Conservation (phyloP, 2,888 invertebrate species). For the Amiota mariae region DNA sequence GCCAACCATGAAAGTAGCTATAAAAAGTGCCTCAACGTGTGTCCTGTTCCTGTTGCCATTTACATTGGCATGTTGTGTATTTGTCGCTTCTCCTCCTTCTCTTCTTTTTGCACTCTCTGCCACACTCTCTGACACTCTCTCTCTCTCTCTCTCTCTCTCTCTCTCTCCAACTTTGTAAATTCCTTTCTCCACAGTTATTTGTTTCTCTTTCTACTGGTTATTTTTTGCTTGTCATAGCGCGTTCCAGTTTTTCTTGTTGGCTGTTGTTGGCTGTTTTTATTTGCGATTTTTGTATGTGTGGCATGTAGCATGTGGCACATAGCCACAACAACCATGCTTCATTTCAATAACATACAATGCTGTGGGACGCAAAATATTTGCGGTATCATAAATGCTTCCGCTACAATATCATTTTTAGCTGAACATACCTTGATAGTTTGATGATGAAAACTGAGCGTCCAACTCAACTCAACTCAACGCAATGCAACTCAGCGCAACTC, state of each 20-base stretch:
- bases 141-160: too few species aligned
- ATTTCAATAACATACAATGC: background rate
- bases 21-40: background rate
- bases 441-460: background rate
- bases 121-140: too few species aligned
- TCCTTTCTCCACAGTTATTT: too few species aligned
- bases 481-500: too few species aligned
- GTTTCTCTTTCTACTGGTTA: background rate
- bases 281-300: too few species aligned
- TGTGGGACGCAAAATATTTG: constrained; percentile 18
- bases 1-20: too few species aligned
- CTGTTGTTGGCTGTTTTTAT: background rate
- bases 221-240: background rate
- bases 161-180: too few species aligned
- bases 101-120: too few species aligned
- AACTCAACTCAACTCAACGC: background rate
- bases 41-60: constrained; percentile 24
- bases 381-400: constrained; percentile 28
- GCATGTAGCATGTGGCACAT: too few species aligned
- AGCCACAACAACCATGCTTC: background rate
- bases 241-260: background rate
- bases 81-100: background rate
- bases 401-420: constrained; percentile 8
- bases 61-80: background rate
- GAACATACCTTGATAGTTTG: background rate